phyloP scores from a whole-genome alignment of 2,888 invertebrate genomes.

The Phengaris alcon region DNA sequence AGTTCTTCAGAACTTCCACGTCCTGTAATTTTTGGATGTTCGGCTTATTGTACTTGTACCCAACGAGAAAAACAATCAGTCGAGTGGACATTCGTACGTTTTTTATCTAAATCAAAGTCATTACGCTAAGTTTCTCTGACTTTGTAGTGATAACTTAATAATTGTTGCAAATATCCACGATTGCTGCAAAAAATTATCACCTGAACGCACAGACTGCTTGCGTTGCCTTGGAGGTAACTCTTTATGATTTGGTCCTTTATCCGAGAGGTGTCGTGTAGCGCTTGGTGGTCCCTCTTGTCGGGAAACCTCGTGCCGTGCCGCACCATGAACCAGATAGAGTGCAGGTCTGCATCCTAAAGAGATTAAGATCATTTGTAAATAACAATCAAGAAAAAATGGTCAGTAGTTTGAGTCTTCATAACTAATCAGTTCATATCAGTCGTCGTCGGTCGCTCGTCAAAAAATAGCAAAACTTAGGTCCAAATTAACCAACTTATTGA shows the following conservation, averaged over 20 bases:
- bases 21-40: conserved; percentile 61
- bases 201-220: conserved; percentile 17
- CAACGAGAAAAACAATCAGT: not conserved
- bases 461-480: no score
- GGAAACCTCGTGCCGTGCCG: conserved; percentile 40
- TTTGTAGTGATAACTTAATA: not conserved
- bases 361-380: no score
- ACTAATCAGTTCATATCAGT: no score
- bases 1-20: conserved; percentile 77
- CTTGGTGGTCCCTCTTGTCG: conserved; percentile 22
- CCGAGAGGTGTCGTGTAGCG: conserved; percentile 33
- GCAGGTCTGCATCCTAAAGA: conserved; percentile 38
- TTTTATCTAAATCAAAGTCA: not conserved
- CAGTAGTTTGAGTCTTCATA: no score
- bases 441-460: no score
- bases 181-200: not conserved
- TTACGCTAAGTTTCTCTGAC: not conserved
- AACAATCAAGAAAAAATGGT: no score
- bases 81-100: no score
- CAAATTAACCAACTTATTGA: no score
- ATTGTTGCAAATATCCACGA: not conserved
- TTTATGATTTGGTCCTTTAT: conserved; percentile 35
- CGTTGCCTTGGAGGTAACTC: conserved; percentile 35
- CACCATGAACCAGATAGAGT: conserved; percentile 39
- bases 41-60: not conserved